These are phyloP conservation scores for Zaprionus ornatus DNA, from an alignment of 1,140 invertebrate genomes.

Conservation along the genomic window DNA sequence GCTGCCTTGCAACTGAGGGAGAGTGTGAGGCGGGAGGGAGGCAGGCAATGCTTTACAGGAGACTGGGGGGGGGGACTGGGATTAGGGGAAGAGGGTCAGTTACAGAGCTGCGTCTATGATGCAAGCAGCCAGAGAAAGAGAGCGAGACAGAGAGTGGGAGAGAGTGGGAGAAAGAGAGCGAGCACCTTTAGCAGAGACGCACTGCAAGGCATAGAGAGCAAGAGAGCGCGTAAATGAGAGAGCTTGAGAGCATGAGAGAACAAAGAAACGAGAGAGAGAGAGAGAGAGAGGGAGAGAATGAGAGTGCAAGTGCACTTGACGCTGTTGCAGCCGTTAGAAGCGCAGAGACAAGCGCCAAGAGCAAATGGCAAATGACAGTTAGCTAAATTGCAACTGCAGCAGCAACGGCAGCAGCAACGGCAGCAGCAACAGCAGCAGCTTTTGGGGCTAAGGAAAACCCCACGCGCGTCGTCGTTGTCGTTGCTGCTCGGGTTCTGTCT, in stretches of 20 bases:
- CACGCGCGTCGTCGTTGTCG: slow-evolving; percentile 37
- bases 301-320: slow-evolving; percentile 57
- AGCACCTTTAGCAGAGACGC: neutral
- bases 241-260: too few relatives aligned
- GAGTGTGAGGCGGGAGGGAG: neutral
- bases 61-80: neutral
- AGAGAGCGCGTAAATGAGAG: neutral
- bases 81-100: too few relatives aligned
- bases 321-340: slow-evolving; percentile 55
- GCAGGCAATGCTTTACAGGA: neutral
- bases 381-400: slow-evolving; percentile 33
- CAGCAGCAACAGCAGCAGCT: slow-evolving; percentile 55
- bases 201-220: neutral
- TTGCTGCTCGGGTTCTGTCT: slow-evolving; percentile 46
- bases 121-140: slow-evolving; percentile 32
- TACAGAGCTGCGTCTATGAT: slow-evolving; percentile 17
- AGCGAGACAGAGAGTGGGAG: neutral
- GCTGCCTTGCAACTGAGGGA: slow-evolving; percentile 1
- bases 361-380: slow-evolving; percentile 48
- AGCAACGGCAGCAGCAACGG: slow-evolving; percentile 22
- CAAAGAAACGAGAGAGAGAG: too few relatives aligned
- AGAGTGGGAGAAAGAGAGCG: slow-evolving; percentile 9
- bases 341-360: slow-evolving; percentile 39
- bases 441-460: slow-evolving; percentile 59
- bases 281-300: slow-evolving; percentile 14